Evolutionary conservation across 2,797 vertebrate species (phyloP), one percentile per base, ranked within the genome.

Genomic region (Intellagama lesueurii): DNA sequence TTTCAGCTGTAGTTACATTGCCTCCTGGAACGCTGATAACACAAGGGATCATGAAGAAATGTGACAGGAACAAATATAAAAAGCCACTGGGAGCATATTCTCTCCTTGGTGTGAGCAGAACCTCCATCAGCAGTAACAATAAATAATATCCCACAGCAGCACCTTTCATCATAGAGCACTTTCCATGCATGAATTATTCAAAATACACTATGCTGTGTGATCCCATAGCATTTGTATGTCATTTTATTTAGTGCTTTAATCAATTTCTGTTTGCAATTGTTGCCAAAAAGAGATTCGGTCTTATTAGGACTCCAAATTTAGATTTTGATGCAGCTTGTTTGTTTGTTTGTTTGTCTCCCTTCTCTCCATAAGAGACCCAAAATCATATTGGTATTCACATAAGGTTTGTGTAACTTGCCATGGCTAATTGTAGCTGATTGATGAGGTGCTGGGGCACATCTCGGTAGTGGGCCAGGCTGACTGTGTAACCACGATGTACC

Each of bases 101-200:
- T 35, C 14, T 87, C 83, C 47, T 60, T 17, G 60, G 17, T 2
- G 8, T 73, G 89, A 90, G 17, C 60, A 4, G 1, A 73, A 32
- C 35, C 70, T 70, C 90, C 44, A 72, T 88, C 66, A 82, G 81
- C 69, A 75, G 32, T 32, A 87, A 77, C 26, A 91, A 88, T 17
- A 88, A 80, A 85, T 85, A 87, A 72, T 26, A 81, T 52, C 77
- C 83, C 52, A 78, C 28, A 1, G 28, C 69, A 0, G 8, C 79
- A 91, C 44, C 68, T 86, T 85, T 88, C 72, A 86, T 76, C 68
- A 90, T 28, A 81, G 8, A 83, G n/a, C 44, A 83, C 81, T 93
- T 92, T 92, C 89, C 92, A 89, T 24, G 60, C 5, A 91, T 83
- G 40, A 75, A 90, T 90, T 92, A 92, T 93, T 94, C 86, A 94